Percentiles rank a stretch among this genome's conserved stretches.
Evolutionary conservation across 1,140 invertebrate species (phyloP).

Genomic region (Pseudomyrmex pallidus): DNA sequence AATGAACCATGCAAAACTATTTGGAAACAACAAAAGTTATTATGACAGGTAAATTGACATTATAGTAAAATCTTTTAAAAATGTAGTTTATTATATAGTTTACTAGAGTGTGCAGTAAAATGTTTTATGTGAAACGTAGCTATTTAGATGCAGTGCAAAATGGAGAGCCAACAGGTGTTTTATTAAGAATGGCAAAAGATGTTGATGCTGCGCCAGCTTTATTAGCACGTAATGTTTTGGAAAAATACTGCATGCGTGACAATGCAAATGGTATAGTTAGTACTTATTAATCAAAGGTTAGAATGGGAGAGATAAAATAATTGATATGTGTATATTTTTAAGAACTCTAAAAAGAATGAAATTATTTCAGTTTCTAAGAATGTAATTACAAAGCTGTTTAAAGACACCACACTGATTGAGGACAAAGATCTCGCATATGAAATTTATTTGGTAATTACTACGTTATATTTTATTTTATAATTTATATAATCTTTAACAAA

Average conservation of each 20-base stretch:
- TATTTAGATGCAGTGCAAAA: slow-evolving; percentile 72
- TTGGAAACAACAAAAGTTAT: slow-evolving; percentile 68
- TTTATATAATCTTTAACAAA: not conserved
- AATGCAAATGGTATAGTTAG: slow-evolving; percentile 67
- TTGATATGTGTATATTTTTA: slow-evolving; percentile 4
- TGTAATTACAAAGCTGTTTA: slow-evolving; percentile 87
- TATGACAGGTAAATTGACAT: slow-evolving; percentile 69
- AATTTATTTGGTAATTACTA: slow-evolving; percentile 89
- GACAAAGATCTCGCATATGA: slow-evolving; percentile 91
- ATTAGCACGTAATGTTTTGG: slow-evolving; percentile 88
- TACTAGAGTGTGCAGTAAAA: no score
- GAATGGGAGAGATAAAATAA: slow-evolving; percentile 16
- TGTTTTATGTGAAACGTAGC: slow-evolving; percentile 61
- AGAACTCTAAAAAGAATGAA: slow-evolving; percentile 35
- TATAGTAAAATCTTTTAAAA: not conserved
- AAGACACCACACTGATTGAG: slow-evolving; percentile 90
- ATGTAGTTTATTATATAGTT: not conserved
- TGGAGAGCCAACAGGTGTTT: slow-evolving; percentile 84
- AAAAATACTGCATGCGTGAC: slow-evolving; percentile 85
- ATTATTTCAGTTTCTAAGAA: slow-evolving; percentile 67
- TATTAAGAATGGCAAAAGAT: slow-evolving; percentile 86
- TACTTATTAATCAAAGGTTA: slow-evolving; percentile 18
- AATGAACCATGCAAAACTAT: slow-evolving; percentile 75
- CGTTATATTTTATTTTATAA: not conserved
- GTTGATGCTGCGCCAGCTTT: slow-evolving; percentile 87